Percentiles rank a stretch among this genome's conserved stretches.
Evolutionary conservation across 1,140 invertebrate species (phyloP).

Genomic region (Drosophila insularis): DNA sequence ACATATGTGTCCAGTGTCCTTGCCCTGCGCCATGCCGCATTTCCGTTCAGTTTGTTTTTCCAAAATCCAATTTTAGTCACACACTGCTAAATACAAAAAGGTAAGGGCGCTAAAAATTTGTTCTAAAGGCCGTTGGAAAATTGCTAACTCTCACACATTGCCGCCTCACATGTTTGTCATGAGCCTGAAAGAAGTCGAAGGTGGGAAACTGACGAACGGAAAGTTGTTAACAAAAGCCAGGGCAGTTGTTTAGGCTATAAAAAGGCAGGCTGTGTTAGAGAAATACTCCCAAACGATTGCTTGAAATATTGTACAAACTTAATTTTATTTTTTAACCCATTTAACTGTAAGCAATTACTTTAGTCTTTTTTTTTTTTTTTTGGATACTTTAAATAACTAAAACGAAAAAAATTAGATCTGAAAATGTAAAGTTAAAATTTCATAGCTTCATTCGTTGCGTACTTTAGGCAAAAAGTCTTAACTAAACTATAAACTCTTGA

Average conservation of each 20-base stretch:
- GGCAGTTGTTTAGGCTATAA: background rate
- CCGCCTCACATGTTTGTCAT: conserved; percentile 1
- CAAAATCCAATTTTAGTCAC: conserved; percentile 26
- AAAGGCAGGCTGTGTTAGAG: background rate
- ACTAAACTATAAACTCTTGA: too few species aligned
- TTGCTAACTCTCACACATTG: background rate
- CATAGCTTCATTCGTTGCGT: too few species aligned
- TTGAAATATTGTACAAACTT: too few species aligned
- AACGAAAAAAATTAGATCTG: too few species aligned
- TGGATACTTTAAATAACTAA: too few species aligned
- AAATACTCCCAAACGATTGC: too few species aligned
- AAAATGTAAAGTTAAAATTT: too few species aligned
- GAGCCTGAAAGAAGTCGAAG: conserved; percentile 2
- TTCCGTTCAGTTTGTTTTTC: conserved; percentile 51
- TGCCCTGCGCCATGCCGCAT: conserved; percentile 23
- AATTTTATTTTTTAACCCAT: too few species aligned
- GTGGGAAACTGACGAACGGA: background rate
- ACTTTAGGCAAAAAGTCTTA: too few species aligned
- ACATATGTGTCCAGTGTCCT: conserved; percentile 40
- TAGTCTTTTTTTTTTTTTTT: too few species aligned
- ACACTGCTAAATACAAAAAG: conserved; percentile 5
- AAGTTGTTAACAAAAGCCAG: background rate
- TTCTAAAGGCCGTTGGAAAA: conserved; percentile 34
- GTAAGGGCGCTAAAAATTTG: conserved; percentile 19
- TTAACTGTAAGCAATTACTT: too few species aligned